Evolutionary conservation across 2,888 invertebrate genomes (phyloP).

Genomic region (Pseudanteris insignis): DNA sequence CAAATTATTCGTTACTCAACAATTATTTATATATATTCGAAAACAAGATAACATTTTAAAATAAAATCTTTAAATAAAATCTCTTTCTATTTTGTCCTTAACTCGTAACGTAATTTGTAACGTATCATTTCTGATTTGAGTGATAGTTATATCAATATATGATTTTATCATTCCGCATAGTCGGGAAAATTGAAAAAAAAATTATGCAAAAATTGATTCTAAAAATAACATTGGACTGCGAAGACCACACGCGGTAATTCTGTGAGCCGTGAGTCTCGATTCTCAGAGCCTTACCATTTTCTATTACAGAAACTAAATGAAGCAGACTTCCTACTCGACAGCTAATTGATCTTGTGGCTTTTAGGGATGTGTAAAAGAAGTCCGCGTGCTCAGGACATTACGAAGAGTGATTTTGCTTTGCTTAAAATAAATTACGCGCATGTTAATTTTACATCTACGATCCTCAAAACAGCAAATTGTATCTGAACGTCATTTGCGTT

Average conservation of each 20-base stretch:
- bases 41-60: neutral
- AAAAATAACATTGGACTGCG: slow-evolving; percentile 42
- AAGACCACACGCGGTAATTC: slow-evolving; percentile 45
- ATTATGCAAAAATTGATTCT: no score
- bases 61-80: no score
- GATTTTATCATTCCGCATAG: no score
- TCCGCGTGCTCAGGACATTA: slow-evolving; percentile 42
- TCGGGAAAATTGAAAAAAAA: no score
- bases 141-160: no score
- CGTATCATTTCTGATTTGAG: no score
- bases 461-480: slow-evolving; percentile 46
- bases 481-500: slow-evolving; percentile 37
- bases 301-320: slow-evolving; percentile 49
- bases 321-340: slow-evolving; percentile 50
- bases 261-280: slow-evolving; percentile 34
- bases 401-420: slow-evolving; percentile 45
- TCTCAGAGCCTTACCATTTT: slow-evolving; percentile 46
- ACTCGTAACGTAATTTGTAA: no score
- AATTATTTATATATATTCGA: neutral
- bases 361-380: slow-evolving; percentile 46
- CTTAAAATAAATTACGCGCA: slow-evolving; percentile 45
- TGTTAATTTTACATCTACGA: slow-evolving; percentile 45
- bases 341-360: slow-evolving; percentile 50
- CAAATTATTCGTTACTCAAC: no score
- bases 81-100: no score